These are phyloP conservation scores for Thecophora atra DNA, from an alignment of 2,888 invertebrate species.

Conservation along the genomic window DNA sequence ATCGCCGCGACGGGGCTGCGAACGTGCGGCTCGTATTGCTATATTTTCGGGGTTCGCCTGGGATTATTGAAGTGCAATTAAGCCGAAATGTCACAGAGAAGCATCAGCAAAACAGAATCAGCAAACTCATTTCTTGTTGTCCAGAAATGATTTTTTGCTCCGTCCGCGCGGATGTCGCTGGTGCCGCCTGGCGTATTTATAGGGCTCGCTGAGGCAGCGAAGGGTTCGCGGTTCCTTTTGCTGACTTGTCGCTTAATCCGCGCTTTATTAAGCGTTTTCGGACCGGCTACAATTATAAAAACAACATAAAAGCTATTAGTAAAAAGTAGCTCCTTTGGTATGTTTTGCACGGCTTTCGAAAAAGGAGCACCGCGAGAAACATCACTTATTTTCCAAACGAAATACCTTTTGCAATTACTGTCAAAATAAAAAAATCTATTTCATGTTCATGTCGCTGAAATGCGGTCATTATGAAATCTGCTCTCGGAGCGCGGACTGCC, in stretches of 20 bases:
- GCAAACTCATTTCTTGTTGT: constrained; percentile 18
- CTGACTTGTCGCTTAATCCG: constrained; percentile 15
- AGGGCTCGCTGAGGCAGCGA: not conserved
- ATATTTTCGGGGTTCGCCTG: constrained; percentile 26
- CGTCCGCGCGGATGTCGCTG: not conserved
- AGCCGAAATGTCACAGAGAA: constrained; percentile 61
- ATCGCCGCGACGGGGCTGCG: not conserved
- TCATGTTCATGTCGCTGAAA: constrained; percentile 57
- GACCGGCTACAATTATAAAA: constrained; percentile 21
- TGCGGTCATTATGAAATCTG: constrained; percentile 52
- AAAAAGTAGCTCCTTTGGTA: constrained; percentile 10
- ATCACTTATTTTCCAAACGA: constrained; percentile 31
- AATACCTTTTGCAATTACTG: constrained; percentile 43
- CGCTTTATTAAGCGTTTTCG: constrained; percentile 25
- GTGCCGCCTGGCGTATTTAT: not conserved
- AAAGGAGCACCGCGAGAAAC: not conserved
- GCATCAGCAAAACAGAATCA: constrained; percentile 31
- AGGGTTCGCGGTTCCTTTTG: not conserved
- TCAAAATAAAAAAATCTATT: constrained; percentile 53
- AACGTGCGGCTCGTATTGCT: not conserved
- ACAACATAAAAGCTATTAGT: constrained; percentile 18
- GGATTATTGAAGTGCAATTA: constrained; percentile 65
- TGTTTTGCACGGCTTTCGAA: constrained; percentile 2
- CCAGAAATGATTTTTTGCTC: not conserved
- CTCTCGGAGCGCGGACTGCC: not conserved